Evolutionary conservation across 2,888 invertebrate species (phyloP).

Genomic region (Mactromeris polynyma): DNA sequence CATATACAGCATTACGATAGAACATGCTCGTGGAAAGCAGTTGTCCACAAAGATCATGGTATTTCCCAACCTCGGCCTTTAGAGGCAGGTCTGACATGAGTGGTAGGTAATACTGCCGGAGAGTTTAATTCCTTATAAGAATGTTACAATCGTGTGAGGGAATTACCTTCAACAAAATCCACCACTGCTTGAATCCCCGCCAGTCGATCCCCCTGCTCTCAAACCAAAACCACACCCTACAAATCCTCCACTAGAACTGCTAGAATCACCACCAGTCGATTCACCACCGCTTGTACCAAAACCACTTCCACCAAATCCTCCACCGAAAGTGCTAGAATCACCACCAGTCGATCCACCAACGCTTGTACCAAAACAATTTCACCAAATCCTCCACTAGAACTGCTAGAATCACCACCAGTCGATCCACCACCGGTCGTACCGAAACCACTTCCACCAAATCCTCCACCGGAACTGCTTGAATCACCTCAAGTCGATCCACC

Average conservation of each 20-base stretch:
- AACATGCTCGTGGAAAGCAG: too few species aligned
- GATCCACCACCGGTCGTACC: slow-evolving; percentile 13
- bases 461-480: neutral
- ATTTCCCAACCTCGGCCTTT: too few species aligned
- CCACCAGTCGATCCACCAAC: neutral
- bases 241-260: slow-evolving; percentile 11
- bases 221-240: slow-evolving; percentile 28
- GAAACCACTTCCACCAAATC: slow-evolving; percentile 45
- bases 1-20: too few species aligned
- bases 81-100: too few species aligned
- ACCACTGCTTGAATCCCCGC: neutral
- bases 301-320: slow-evolving; percentile 45
- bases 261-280: neutral
- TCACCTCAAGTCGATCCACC: too few species aligned
- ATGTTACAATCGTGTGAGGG: too few species aligned
- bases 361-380: neutral
- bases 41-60: too few species aligned
- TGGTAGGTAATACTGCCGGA: too few species aligned
- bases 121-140: too few species aligned
- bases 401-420: slow-evolving; percentile 8
- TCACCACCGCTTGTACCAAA: slow-evolving; percentile 17
- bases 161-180: slow-evolving; percentile 6
- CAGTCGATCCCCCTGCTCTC: neutral
- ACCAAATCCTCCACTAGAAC: slow-evolving; percentile 13
- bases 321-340: neutral